Conservation (phyloP, 2,888 invertebrate species). For the Eurytoma adleriae region DNA sequence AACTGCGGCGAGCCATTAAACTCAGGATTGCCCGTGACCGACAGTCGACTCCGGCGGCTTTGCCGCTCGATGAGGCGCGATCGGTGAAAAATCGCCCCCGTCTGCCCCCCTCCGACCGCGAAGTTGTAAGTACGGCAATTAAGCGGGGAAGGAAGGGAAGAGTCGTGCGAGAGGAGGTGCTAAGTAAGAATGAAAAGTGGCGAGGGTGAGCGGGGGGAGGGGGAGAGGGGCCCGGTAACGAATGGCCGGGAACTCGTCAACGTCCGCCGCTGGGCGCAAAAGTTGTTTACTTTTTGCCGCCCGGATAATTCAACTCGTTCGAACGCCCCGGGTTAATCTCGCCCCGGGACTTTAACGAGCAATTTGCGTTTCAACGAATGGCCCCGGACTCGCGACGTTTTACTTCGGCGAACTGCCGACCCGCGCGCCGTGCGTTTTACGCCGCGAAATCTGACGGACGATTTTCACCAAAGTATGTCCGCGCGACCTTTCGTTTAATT, state of each 20-base stretch:
- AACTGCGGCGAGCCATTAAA: slow-evolving; percentile 11
- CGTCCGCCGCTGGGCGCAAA: background rate
- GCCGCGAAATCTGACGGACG: no score
- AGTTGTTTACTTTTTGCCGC: background rate
- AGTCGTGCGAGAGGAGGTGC: background rate
- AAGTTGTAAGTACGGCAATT: slow-evolving; percentile 29
- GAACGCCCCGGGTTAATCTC: background rate
- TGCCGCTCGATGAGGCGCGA: background rate
- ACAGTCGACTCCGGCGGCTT: background rate
- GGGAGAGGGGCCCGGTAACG: background rate
- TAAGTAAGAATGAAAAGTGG: background rate
- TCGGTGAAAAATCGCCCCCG: slow-evolving; percentile 5
- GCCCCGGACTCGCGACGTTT: no score
- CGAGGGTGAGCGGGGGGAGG: background rate
- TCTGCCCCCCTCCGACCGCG: background rate
- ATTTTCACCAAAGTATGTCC: no score
- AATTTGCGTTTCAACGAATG: background rate
- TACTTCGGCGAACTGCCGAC: no score
- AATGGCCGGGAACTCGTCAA: slow-evolving; percentile 12
- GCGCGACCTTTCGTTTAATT: no score
- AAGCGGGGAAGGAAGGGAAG: background rate
- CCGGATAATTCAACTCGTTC: background rate
- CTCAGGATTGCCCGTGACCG: background rate
- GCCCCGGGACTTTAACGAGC: background rate
- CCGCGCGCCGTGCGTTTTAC: no score